Evolutionary conservation across 2,888 invertebrate genomes (phyloP).

Genomic region (Bhutanitis thaidina): DNA sequence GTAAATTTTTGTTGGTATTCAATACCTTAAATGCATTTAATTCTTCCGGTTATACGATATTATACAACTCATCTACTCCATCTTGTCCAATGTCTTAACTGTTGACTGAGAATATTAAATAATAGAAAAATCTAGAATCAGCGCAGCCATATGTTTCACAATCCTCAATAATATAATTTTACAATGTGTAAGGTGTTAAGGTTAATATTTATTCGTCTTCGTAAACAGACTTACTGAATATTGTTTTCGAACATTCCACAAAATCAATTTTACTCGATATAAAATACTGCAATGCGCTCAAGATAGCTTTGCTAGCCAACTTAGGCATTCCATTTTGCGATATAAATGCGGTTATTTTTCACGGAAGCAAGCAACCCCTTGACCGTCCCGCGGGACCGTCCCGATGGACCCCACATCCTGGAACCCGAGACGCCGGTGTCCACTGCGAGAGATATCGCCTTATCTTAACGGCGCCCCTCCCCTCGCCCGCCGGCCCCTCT

Average conservation of each 20-base stretch:
- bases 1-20: neutral
- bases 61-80: too few relatives aligned
- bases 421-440: slow-evolving; percentile 58
- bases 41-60: too few relatives aligned
- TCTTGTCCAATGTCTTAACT: too few relatives aligned
- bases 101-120: too few relatives aligned
- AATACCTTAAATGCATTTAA: too few relatives aligned
- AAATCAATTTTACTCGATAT: neutral
- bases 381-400: slow-evolving; percentile 29
- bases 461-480: slow-evolving; percentile 66
- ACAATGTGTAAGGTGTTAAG: too few relatives aligned
- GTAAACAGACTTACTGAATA: too few relatives aligned
- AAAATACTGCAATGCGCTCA: slow-evolving; percentile 9
- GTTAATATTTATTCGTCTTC: too few relatives aligned
- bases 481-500: slow-evolving; percentile 25
- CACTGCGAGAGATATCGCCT: slow-evolving; percentile 57
- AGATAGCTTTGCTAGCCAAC: slow-evolving; percentile 7
- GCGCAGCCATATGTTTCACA: too few relatives aligned
- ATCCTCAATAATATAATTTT: too few relatives aligned
- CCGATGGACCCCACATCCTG: slow-evolving; percentile 44
- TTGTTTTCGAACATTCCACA: too few relatives aligned
- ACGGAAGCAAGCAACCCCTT: slow-evolving; percentile 30
- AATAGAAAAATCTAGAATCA: too few relatives aligned
- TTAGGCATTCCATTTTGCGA: slow-evolving; percentile 15
- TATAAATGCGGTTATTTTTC: slow-evolving; percentile 24